phyloP scores from a whole-genome alignment of 2,113 vertebrate species.

The Sceloporus undulatus region DNA sequence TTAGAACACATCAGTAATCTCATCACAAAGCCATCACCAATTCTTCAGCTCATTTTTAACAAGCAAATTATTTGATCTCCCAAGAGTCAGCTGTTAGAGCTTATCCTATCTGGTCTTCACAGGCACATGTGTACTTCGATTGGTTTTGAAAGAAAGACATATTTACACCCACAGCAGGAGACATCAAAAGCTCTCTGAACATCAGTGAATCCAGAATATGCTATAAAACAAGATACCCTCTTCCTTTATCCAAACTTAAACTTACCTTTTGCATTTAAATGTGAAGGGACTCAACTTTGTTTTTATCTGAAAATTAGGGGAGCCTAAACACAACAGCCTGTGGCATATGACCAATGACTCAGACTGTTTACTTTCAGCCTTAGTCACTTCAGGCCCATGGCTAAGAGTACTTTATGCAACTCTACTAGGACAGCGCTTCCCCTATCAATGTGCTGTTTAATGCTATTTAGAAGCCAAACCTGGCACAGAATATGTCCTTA shows the following conservation, averaged over 20 bases:
- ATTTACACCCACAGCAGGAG: conserved; percentile 39
- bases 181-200: conserved; percentile 25
- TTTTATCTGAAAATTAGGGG: neutral
- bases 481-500: neutral
- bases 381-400: neutral
- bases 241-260: neutral
- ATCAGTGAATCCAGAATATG: conserved; percentile 12
- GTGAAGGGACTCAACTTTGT: neutral
- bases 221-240: neutral
- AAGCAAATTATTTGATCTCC: conserved; percentile 47
- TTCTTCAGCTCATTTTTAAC: conserved; percentile 61
- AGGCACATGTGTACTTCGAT: conserved; percentile 38
- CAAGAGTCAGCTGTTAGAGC: conserved; percentile 49
- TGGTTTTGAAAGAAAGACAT: conserved; percentile 14
- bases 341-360: neutral
- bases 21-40: conserved; percentile 46
- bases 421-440: neutral
- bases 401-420: neutral
- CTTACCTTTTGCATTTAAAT: neutral
- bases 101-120: conserved; percentile 36
- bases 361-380: neutral
- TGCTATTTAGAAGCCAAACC: neutral
- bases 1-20: conserved; percentile 48
- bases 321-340: neutral
- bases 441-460: neutral